These are phyloP conservation scores for Drosophila ezoana DNA, from an alignment of 2,888 invertebrate genomes.

Conservation along the genomic window DNA sequence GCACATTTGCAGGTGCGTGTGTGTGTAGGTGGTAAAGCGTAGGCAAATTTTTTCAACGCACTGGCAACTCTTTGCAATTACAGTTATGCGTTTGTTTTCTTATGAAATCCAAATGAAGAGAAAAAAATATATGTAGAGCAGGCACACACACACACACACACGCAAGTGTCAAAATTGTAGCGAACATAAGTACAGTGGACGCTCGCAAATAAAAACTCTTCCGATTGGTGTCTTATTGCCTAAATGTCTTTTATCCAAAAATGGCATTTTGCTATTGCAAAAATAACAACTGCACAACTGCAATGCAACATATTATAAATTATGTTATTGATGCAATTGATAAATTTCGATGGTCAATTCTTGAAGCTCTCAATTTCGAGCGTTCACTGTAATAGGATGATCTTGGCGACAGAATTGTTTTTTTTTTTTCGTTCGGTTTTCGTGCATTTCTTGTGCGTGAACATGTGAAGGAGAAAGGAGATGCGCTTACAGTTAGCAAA, in stretches of 20 bases:
- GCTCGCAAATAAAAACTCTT: no score
- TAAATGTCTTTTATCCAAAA: no score
- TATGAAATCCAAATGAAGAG: background rate
- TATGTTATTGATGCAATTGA: no score
- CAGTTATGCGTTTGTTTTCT: conserved; percentile 7
- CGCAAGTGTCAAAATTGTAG: background rate
- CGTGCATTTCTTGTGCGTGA: background rate
- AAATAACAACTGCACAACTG: no score
- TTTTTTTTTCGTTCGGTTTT: background rate
- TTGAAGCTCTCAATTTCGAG: background rate
- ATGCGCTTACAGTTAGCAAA: conserved; percentile 48
- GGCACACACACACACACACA: background rate
- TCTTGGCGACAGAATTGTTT: background rate
- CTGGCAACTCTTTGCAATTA: conserved; percentile 23
- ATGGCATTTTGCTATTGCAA: no score
- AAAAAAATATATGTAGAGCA: background rate
- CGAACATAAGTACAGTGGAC: conserved; percentile 4
- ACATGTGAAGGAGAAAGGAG: conserved; percentile 10
- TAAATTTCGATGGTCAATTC: no score
- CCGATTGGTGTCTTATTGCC: no score
- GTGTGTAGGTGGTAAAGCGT: background rate
- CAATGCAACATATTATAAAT: no score
- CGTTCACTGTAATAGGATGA: background rate
- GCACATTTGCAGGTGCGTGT: background rate
- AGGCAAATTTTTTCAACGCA: background rate